Evolutionary conservation across 2,888 invertebrate species (phyloP).

Genomic region (Mythimna pallens): DNA sequence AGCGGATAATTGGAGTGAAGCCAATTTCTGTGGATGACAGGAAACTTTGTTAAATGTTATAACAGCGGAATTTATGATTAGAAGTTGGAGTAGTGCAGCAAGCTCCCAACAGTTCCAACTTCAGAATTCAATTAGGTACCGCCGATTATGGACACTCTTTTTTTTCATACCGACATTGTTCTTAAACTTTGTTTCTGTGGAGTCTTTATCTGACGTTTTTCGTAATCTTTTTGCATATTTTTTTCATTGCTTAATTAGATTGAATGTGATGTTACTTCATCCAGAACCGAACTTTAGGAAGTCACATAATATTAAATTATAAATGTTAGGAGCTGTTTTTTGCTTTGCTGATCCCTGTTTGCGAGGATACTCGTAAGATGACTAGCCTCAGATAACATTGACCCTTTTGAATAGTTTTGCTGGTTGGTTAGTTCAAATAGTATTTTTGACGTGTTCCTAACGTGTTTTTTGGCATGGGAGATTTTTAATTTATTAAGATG

Average conservation of each 20-base stretch:
- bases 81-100: slow-evolving; percentile 73
- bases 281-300: background rate
- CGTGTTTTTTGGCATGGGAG: no score
- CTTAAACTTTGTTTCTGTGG: slow-evolving; percentile 43
- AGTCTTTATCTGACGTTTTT: slow-evolving; percentile 54
- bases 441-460: no score
- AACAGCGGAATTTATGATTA: slow-evolving; percentile 81
- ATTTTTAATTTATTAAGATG: no score
- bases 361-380: background rate
- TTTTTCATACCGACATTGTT: slow-evolving; percentile 57
- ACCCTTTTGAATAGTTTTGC: no score
- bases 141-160: slow-evolving; percentile 66
- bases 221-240: slow-evolving; percentile 23
- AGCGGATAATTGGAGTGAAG: slow-evolving; percentile 71
- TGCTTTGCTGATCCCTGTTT: background rate
- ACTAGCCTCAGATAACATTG: no score
- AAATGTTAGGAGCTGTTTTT: background rate
- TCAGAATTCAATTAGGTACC: slow-evolving; percentile 76
- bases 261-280: slow-evolving; percentile 17
- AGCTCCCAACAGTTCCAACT: slow-evolving; percentile 69
- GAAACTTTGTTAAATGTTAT: slow-evolving; percentile 82
- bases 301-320: slow-evolving; percentile 4
- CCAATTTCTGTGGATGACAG: slow-evolving; percentile 81
- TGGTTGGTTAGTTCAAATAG: no score
- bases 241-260: slow-evolving; percentile 35